Percentiles rank a stretch among this genome's conserved stretches.
These are phyloP conservation scores for Chrysaora quinquecirrha DNA, from an alignment of 30 jellyfish, hydroid and myxozoan genomes.

Conservation along the genomic window DNA sequence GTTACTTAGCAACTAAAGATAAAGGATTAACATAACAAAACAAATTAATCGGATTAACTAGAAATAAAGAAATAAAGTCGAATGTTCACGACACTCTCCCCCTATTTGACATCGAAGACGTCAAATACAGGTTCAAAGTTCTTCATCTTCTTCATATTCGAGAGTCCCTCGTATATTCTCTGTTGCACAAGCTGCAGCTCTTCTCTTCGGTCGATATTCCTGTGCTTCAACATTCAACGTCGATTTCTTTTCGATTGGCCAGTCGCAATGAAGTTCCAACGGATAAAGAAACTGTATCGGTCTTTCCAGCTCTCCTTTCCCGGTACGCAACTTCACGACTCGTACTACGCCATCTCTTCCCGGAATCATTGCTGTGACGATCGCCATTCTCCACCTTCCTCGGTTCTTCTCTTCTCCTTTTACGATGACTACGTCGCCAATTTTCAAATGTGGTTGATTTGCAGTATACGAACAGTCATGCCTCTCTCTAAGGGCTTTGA, in stretches of 20 bases:
- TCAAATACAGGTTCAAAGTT: background rate
- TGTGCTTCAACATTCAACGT: background rate
- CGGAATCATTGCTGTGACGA: conserved; percentile 22
- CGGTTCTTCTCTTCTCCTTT: conserved; percentile 70
- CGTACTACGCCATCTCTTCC: conserved; percentile 74
- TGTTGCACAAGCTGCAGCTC: too few species aligned
- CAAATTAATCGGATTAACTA: too few species aligned
- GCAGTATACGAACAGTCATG: conserved; percentile 37
- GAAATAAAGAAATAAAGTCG: too few species aligned
- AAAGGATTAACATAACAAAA: too few species aligned
- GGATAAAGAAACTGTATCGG: too few species aligned
- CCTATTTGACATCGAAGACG: background rate
- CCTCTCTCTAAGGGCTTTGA: conserved; percentile 56
- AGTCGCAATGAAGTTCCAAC: too few species aligned
- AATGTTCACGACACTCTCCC: too few species aligned
- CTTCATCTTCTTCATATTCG: too few species aligned
- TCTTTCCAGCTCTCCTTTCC: too few species aligned
- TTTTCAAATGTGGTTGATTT: conserved; percentile 5
- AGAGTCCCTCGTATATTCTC: background rate
- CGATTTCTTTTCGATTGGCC: background rate
- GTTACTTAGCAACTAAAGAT: too few species aligned
- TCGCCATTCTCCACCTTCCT: conserved; percentile 55
- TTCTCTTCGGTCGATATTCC: conserved; percentile 5
- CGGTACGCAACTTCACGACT: conserved; percentile 53
- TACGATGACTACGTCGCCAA: conserved; percentile 67